Conservation (phyloP, 2,113 vertebrate species). For the Puffinus mauretanicus region DNA sequence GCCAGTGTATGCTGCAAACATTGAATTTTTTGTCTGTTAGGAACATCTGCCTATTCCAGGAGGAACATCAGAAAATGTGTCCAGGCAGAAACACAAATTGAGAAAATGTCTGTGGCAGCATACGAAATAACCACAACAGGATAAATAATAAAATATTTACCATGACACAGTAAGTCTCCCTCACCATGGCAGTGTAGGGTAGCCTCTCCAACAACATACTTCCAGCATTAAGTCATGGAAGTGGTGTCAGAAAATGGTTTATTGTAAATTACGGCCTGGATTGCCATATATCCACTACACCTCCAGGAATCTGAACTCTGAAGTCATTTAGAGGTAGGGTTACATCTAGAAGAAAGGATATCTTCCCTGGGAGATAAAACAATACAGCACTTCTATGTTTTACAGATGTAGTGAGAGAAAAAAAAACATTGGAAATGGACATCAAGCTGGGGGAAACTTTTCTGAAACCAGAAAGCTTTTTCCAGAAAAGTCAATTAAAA, state of each 20-base stretch:
- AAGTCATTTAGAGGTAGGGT: conserved; percentile 55
- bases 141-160: conserved; percentile 53
- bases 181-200: conserved; percentile 5
- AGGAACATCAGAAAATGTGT: conserved; percentile 17
- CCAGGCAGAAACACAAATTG: conserved; percentile 29
- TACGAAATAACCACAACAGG: conserved; percentile 36
- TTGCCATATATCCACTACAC: conserved; percentile 65
- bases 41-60: conserved; percentile 56
- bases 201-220: conserved; percentile 20
- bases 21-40: conserved; percentile 15
- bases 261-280: conserved; percentile 52
- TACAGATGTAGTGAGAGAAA: conserved; percentile 46
- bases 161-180: conserved; percentile 23
- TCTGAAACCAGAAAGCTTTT: conserved; percentile 11
- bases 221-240: conserved; percentile 54
- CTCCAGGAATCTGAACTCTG: conserved; percentile 68
- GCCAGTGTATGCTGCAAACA: not conserved
- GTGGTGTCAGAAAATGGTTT: conserved; percentile 45
- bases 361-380: conserved; percentile 69
- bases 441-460: not conserved
- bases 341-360: conserved; percentile 62
- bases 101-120: conserved; percentile 9
- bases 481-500: conserved; percentile 45
- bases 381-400: conserved; percentile 57
- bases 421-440: conserved; percentile 21